Percentiles rank a stretch among this genome's conserved stretches.
phyloP scores from a whole-genome alignment of 2,888 invertebrate species.

The Drosophila acutilabella region DNA sequence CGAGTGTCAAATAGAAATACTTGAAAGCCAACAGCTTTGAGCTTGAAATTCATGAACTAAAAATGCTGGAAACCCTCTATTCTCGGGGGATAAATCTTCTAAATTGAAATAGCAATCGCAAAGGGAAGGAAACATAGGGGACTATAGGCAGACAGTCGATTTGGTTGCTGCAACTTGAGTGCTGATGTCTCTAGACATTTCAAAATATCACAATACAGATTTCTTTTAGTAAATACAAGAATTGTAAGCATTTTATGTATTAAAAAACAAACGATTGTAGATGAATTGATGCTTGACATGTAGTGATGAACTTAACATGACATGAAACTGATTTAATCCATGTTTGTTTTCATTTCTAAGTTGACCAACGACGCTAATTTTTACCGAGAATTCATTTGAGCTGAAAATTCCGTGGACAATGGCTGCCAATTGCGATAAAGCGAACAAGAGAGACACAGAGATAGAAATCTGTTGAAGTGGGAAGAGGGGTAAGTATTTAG shows the following conservation, averaged over 20 bases:
- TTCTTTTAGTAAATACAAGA: too few relatives aligned
- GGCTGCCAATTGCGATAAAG: conserved; percentile 54
- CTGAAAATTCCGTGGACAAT: conserved; percentile 59
- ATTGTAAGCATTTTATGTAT: conserved; percentile 3
- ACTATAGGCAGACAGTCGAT: background rate
- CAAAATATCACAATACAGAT: conserved; percentile 8
- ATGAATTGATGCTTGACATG: too few relatives aligned
- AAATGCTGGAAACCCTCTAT: conserved; percentile 16
- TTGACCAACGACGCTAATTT: conserved; percentile 7
- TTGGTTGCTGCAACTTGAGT: conserved; percentile 59
- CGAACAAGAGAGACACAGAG: background rate
- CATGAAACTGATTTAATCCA: too few relatives aligned
- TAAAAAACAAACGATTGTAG: too few relatives aligned
- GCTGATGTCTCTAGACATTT: conserved; percentile 48
- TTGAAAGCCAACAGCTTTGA: conserved; percentile 22
- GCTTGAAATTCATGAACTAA: conserved; percentile 37
- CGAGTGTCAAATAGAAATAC: conserved; percentile 15
- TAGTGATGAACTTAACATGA: background rate
- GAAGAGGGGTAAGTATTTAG: background rate
- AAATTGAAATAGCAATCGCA: conserved; percentile 56
- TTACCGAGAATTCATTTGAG: conserved; percentile 22
- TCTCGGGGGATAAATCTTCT: conserved; percentile 39
- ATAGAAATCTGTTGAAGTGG: background rate
- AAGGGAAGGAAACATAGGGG: conserved; percentile 1
- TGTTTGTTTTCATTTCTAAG: background rate